phyloP scores from a whole-genome alignment of 1,140 invertebrate genomes.

The Philotrypesis tridentata region DNA sequence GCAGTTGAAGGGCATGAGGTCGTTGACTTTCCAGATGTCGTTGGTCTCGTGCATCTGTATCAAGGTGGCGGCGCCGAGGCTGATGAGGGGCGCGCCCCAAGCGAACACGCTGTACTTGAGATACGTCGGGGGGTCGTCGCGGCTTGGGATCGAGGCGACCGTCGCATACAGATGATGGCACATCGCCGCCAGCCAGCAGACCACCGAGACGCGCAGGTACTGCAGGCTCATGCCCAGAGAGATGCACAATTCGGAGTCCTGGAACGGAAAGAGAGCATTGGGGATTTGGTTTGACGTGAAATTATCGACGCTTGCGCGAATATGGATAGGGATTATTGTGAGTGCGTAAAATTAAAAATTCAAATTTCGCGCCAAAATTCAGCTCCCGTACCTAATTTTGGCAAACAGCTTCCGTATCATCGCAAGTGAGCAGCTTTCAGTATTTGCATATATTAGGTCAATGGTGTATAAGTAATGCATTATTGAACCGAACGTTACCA shows the following conservation, averaged over 20 bases:
- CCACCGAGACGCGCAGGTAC: constrained; percentile 77
- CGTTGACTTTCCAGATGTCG: constrained; percentile 65
- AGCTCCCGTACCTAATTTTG: too few species aligned
- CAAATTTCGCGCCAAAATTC: too few species aligned
- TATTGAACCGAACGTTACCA: not conserved
- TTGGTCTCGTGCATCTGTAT: constrained; percentile 64
- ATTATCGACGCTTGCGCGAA: too few species aligned
- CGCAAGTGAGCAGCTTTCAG: too few species aligned
- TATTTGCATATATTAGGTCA: too few species aligned
- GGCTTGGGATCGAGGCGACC: constrained; percentile 67
- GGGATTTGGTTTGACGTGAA: too few species aligned
- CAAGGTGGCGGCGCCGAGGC: constrained; percentile 61
- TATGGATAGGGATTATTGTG: too few species aligned
- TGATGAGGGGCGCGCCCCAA: constrained; percentile 72
- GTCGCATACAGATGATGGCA: constrained; percentile 77
- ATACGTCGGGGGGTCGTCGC: constrained; percentile 70
- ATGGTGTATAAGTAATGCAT: too few species aligned
- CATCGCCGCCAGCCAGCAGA: constrained; percentile 79
- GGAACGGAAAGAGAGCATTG: constrained; percentile 55
- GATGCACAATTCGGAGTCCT: constrained; percentile 79
- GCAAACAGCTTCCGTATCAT: too few species aligned
- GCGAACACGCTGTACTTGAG: constrained; percentile 73
- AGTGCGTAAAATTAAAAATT: too few species aligned
- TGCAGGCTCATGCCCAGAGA: constrained; percentile 77
- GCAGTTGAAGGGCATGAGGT: constrained; percentile 71